These are phyloP conservation scores for Volucella inflata DNA, from an alignment of 2,888 invertebrate species.

Conservation along the genomic window DNA sequence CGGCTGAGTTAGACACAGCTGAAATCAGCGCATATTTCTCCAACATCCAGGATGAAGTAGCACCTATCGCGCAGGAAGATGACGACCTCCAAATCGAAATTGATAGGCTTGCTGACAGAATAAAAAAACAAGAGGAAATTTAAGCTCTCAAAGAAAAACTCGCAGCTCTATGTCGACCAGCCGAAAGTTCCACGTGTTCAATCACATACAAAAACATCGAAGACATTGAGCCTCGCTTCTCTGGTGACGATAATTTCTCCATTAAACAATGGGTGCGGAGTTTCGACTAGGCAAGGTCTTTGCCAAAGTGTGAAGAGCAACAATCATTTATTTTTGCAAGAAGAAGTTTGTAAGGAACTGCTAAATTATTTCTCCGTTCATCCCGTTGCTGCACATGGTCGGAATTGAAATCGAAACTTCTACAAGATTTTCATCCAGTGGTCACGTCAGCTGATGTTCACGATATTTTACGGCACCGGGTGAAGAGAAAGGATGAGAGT, in stretches of 20 bases:
- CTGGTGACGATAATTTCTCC: slow-evolving; percentile 49
- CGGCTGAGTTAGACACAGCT: too few relatives aligned
- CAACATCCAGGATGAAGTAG: too few relatives aligned
- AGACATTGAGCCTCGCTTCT: slow-evolving; percentile 49
- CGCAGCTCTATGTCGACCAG: slow-evolving; percentile 8
- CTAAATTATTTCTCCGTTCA: slow-evolving; percentile 47
- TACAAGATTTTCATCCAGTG: slow-evolving; percentile 20
- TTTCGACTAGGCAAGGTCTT: slow-evolving; percentile 12
- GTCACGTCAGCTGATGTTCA: slow-evolving; percentile 44
- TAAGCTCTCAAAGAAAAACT: slow-evolving; percentile 27
- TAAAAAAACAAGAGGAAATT: slow-evolving; percentile 46
- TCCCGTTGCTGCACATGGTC: slow-evolving; percentile 38
- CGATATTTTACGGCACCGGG: slow-evolving; percentile 27
- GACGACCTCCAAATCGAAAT: slow-evolving; percentile 25
- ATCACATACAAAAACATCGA: slow-evolving; percentile 45
- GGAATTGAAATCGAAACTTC: slow-evolving; percentile 32
- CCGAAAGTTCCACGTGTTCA: slow-evolving; percentile 13
- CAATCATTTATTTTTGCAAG: slow-evolving; percentile 43
- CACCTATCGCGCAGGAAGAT: too few relatives aligned
- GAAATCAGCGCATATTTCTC: too few relatives aligned
- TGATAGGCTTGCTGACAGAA: slow-evolving; percentile 17
- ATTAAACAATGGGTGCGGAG: too few relatives aligned
- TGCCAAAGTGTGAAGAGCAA: slow-evolving; percentile 42
- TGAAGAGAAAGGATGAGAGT: slow-evolving; percentile 42
- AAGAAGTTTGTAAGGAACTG: slow-evolving; percentile 33